A percentile compares a stretch with the other conserved stretches of the same genome.
These are phyloP conservation scores for Malaclemys terrapin DNA, from an alignment of 2,113 vertebrate genomes.

Conservation along the genomic window DNA sequence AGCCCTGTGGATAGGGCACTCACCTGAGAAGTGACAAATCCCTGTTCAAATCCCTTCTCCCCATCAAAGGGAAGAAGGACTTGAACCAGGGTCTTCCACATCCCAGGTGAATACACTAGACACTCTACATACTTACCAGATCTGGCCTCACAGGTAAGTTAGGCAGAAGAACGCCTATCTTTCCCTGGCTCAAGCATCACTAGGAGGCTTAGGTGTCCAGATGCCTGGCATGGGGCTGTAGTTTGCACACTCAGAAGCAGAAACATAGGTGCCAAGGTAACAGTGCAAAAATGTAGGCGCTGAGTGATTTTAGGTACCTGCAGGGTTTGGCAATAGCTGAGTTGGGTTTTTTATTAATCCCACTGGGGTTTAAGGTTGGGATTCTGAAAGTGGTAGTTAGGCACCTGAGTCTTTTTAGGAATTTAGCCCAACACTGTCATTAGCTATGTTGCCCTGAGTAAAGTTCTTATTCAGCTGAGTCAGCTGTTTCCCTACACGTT, in stretches of 20 bases:
- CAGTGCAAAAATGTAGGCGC: background rate
- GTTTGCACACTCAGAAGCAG: background rate
- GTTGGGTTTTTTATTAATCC: background rate
- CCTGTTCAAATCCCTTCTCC: background rate
- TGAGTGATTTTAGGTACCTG: background rate
- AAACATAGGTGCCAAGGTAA: background rate
- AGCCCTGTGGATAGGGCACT: background rate
- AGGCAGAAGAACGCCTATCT: background rate
- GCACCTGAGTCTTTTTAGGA: background rate
- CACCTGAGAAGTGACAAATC: background rate
- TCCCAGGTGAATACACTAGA: background rate
- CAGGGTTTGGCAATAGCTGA: background rate
- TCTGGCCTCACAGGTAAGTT: background rate
- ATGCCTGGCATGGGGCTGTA: background rate
- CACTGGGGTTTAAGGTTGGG: background rate
- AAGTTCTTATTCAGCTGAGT: background rate
- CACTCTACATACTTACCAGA: background rate
- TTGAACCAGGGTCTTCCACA: background rate
- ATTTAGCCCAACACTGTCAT: background rate
- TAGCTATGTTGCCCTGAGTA: background rate
- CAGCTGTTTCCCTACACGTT: background rate
- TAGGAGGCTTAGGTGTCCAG: background rate
- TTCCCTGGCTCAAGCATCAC: background rate
- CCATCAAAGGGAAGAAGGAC: background rate
- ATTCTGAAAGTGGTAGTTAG: background rate